These are phyloP conservation scores for Cetoscarus ocellatus DNA, from an alignment of 2,797 vertebrate genomes.

Conservation along the genomic window DNA sequence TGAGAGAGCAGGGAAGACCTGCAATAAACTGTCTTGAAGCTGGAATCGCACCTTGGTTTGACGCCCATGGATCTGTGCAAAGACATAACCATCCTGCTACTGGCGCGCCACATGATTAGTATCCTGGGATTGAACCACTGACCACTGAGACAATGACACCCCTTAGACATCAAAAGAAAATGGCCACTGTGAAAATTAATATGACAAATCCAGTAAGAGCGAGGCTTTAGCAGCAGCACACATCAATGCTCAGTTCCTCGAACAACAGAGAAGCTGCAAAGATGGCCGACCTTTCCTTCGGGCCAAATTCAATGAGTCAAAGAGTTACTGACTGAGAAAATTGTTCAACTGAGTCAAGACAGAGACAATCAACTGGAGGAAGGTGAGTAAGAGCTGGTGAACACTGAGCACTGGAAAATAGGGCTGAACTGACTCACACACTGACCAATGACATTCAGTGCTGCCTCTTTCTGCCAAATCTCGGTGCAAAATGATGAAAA, in stretches of 20 bases:
- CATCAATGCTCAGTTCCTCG: neutral
- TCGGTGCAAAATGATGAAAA: constrained; percentile 24
- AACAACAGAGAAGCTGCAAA: constrained; percentile 5
- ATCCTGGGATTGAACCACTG: too few species aligned
- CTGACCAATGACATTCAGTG: constrained; percentile 14
- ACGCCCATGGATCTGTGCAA: too few species aligned
- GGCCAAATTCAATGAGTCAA: constrained; percentile 18
- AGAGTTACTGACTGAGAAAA: constrained; percentile 23
- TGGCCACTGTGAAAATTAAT: neutral
- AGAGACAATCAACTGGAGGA: constrained; percentile 19
- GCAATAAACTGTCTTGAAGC: too few species aligned
- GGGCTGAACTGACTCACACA: constrained; percentile 12
- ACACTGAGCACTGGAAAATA: neutral
- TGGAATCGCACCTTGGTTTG: too few species aligned
- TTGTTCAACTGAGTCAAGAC: constrained; percentile 2
- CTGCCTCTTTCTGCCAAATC: constrained; percentile 9
- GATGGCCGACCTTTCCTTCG: constrained; percentile 16
- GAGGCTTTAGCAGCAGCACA: neutral
- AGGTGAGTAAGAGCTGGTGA: constrained; percentile 22
- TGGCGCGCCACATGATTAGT: too few species aligned
- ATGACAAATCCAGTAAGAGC: neutral
- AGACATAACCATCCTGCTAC: too few species aligned
- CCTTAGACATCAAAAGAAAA: too few species aligned
- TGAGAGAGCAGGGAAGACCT: too few species aligned
- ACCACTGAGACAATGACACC: too few species aligned